Evolutionary conservation across 1,140 invertebrate species (phyloP).

Genomic region (Pinna nobilis): DNA sequence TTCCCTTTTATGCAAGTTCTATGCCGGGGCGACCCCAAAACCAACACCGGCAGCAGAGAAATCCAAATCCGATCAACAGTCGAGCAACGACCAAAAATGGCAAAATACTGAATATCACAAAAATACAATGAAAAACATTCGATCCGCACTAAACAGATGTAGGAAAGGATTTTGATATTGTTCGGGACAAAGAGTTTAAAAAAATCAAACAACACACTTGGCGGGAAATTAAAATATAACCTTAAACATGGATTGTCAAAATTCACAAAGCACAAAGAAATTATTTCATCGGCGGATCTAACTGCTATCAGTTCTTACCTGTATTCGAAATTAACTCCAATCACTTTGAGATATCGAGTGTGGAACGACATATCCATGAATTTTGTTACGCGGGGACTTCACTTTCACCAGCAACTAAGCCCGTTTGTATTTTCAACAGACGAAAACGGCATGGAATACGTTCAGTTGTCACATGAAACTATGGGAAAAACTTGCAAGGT

Average conservation of each 20-base stretch:
- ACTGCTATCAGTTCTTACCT: background rate
- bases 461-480: constrained; percentile 10
- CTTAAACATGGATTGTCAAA: background rate
- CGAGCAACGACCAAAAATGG: too few relatives aligned
- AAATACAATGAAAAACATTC: constrained; percentile 22
- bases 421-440: background rate
- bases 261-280: constrained; percentile 12
- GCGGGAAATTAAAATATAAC: constrained; percentile 20
- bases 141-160: constrained; percentile 23
- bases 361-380: background rate
- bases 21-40: too few relatives aligned
- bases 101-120: too few relatives aligned
- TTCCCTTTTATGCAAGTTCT: too few relatives aligned
- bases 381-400: constrained; percentile 16
- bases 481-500: constrained; percentile 17
- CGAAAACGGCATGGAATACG: constrained; percentile 9
- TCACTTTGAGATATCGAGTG: constrained; percentile 21
- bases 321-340: background rate
- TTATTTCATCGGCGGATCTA: background rate
- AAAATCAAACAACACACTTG: constrained; percentile 1
- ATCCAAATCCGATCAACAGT: too few relatives aligned
- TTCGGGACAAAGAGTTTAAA: constrained; percentile 27
- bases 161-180: constrained; percentile 30
- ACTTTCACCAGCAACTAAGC: constrained; percentile 31
- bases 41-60: too few relatives aligned